These are phyloP conservation scores for Cyclophora albipunctata DNA, from an alignment of 2,888 invertebrate species.

Conservation along the genomic window DNA sequence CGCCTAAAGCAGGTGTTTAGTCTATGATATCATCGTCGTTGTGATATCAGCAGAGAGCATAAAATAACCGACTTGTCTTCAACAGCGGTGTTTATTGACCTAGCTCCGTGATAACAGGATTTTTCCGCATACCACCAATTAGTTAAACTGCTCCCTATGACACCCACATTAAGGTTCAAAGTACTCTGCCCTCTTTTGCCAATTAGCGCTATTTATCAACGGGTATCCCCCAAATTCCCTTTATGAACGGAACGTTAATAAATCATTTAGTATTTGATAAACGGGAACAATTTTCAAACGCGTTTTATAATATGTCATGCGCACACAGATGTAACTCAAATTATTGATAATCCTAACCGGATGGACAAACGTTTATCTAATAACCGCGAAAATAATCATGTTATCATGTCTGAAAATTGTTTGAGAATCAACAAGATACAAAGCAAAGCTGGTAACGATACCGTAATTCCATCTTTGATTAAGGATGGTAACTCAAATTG, in stretches of 20 bases:
- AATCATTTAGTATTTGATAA: constrained; percentile 19
- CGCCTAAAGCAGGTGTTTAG: too few relatives aligned
- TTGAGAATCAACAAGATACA: constrained; percentile 63
- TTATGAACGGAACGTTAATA: constrained; percentile 21
- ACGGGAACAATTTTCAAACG: constrained; percentile 11
- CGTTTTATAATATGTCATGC: constrained; percentile 15
- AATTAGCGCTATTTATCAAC: constrained; percentile 15
- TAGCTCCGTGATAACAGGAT: too few relatives aligned
- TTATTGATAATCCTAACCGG: constrained; percentile 28
- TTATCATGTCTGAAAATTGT: constrained; percentile 55
- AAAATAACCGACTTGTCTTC: too few relatives aligned
- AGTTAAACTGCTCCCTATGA: too few relatives aligned
- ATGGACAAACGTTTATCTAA: constrained; percentile 27
- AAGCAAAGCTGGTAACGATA: constrained; percentile 53
- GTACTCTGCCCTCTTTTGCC: constrained; percentile 6
- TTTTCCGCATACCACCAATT: too few relatives aligned
- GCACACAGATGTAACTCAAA: constrained; percentile 24
- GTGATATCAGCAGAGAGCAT: too few relatives aligned
- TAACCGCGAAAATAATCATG: constrained; percentile 38
- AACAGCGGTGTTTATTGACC: too few relatives aligned
- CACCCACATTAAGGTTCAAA: constrained; percentile 3
- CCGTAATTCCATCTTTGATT: constrained; percentile 33
- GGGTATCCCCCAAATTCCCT: constrained; percentile 7
- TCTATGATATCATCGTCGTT: too few relatives aligned
- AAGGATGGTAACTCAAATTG: constrained; percentile 18